Conservation (phyloP, 1,140 invertebrate species). For the Lepidurus packardi region DNA sequence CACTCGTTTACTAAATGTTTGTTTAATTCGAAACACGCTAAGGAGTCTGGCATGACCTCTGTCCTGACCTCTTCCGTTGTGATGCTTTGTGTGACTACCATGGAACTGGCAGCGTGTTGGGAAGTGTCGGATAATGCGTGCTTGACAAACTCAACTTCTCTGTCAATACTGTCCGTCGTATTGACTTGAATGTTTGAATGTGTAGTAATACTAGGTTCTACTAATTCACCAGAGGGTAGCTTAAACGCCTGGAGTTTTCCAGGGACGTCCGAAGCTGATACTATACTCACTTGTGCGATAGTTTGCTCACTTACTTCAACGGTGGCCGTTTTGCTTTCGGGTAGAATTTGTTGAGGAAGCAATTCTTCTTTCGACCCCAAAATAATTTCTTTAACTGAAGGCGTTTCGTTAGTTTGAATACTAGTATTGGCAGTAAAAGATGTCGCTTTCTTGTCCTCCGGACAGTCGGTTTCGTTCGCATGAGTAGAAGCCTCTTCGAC, state of each 20-base stretch:
- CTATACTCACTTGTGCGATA: background rate
- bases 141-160: slow-evolving; percentile 30
- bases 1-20: slow-evolving; percentile 25
- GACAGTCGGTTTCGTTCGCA: slow-evolving; percentile 22
- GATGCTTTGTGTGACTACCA: slow-evolving; percentile 1
- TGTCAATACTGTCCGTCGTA: slow-evolving; percentile 22
- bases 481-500: slow-evolving; percentile 32
- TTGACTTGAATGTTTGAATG: slow-evolving; percentile 14
- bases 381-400: background rate
- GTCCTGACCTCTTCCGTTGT: slow-evolving; percentile 30
- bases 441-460: slow-evolving; percentile 25
- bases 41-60: slow-evolving; percentile 30
- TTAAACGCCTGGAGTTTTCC: background rate
- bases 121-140: slow-evolving; percentile 17
- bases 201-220: background rate
- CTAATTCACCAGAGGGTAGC: background rate
- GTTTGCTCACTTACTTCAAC: slow-evolving; percentile 22
- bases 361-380: slow-evolving; percentile 22
- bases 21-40: slow-evolving; percentile 23
- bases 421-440: background rate
- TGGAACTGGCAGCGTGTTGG: slow-evolving; percentile 24
- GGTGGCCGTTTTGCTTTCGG: background rate
- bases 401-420: slow-evolving; percentile 23
- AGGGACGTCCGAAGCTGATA: background rate
- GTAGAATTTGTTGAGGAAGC: background rate